phyloP scores from a whole-genome alignment of 2,113 vertebrate genomes.

The Calypte anna region DNA sequence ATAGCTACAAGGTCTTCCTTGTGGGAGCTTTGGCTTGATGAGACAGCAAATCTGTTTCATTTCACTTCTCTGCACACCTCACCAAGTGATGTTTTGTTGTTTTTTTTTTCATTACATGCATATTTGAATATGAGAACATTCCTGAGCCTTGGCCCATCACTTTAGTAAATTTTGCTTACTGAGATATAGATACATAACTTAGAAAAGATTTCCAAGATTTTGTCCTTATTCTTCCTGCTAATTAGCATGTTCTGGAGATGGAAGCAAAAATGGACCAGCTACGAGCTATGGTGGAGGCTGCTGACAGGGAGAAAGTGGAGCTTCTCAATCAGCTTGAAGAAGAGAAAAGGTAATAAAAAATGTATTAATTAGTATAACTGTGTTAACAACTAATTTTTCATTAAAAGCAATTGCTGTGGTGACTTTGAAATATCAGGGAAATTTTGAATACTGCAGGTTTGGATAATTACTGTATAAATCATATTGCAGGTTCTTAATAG shows the following conservation, averaged over 20 bases:
- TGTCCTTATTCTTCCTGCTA: not conserved
- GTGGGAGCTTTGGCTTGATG: not conserved
- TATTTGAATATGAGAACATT: not conserved
- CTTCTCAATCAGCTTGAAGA: constrained; percentile 96
- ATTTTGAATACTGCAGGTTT: not conserved
- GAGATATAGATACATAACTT: not conserved
- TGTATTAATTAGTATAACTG: not conserved
- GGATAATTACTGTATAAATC: not conserved
- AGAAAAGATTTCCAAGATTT: not conserved
- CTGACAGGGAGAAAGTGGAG: constrained; percentile 96
- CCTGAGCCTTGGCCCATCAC: not conserved
- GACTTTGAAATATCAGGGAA: not conserved
- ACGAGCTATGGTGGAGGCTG: constrained; percentile 92
- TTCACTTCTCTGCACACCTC: not conserved
- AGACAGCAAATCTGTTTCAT: not conserved
- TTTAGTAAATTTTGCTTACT: not conserved
- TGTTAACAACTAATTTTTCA: not conserved
- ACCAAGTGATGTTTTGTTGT: not conserved
- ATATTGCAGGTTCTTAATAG: not conserved
- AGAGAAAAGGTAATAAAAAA: constrained; percentile 87
- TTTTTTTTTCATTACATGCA: not conserved
- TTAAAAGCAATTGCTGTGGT: not conserved
- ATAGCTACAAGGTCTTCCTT: not conserved
- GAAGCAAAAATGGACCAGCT: constrained; percentile 98
- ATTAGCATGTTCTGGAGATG: constrained; percentile 87